Percentiles rank a stretch among this genome's conserved stretches.
Evolutionary conservation across 2,113 vertebrate genomes (phyloP).

Genomic region (Rhabdornis inornatus): DNA sequence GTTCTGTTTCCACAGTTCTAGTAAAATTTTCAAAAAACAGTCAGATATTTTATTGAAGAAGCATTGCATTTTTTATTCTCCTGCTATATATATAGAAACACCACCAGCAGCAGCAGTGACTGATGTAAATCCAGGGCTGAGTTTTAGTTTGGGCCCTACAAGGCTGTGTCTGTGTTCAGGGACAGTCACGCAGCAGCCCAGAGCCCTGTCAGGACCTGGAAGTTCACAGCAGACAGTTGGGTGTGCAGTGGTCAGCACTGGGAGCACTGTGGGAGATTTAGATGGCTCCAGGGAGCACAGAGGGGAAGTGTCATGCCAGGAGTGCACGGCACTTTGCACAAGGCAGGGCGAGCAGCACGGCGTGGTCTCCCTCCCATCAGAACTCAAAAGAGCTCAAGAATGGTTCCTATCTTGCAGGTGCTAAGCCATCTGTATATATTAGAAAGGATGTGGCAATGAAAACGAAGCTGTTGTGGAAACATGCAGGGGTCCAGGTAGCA

Average conservation of each 20-base stretch:
- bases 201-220: not conserved
- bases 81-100: not conserved
- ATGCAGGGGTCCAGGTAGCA: not conserved
- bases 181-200: not conserved
- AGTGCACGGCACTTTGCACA: accelerated
- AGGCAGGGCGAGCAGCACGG: accelerated
- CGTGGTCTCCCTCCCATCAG: not conserved
- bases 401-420: not conserved
- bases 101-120: not conserved
- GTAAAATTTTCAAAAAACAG: not conserved
- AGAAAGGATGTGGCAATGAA: not conserved
- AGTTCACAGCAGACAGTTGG: not conserved
- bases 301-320: not conserved
- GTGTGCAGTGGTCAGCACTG: accelerated
- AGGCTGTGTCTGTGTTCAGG: not conserved
- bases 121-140: not conserved
- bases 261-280: not conserved
- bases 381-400: not conserved
- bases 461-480: not conserved
- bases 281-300: not conserved
- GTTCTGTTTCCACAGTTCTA: not conserved
- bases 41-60: not conserved
- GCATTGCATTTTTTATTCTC: accelerated
- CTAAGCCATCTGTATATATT: not conserved
- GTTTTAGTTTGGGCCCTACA: not conserved